A percentile compares a stretch with the other conserved stretches of the same genome.
Evolutionary conservation across 2,888 invertebrate genomes (phyloP).

Genomic region (Drosophila recens): DNA sequence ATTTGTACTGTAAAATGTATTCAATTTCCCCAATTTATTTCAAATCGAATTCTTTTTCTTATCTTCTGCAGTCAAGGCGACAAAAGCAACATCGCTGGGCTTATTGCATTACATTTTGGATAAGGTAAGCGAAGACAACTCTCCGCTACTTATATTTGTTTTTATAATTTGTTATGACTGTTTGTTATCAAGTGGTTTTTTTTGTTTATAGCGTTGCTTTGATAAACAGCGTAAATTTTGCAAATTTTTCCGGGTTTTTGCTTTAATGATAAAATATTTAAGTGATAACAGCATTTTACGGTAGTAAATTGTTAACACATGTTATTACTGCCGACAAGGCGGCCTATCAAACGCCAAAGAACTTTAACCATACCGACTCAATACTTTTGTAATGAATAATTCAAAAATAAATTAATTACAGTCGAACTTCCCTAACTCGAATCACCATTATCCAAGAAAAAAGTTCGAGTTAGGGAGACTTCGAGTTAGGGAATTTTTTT

Average conservation of each 20-base stretch:
- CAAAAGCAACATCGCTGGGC: conserved; percentile 28
- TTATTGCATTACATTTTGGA: conserved; percentile 35
- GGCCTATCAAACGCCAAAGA: no score
- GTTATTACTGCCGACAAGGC: not conserved
- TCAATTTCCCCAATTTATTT: not conserved
- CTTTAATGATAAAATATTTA: not conserved
- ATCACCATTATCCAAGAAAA: no score
- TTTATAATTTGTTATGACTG: not conserved
- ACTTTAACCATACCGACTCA: no score
- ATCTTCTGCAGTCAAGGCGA: conserved; percentile 42
- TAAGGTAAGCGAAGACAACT: conserved; percentile 45
- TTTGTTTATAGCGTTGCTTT: not conserved
- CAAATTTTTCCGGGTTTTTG: not conserved
- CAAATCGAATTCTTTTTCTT: conserved; percentile 34
- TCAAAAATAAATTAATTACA: no score
- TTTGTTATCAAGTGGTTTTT: conserved; percentile 9
- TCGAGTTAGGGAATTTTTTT: no score
- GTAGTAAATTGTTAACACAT: not conserved
- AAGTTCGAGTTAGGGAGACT: no score
- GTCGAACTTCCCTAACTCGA: no score
- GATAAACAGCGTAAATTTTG: not conserved
- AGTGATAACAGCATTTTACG: not conserved
- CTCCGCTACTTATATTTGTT: not conserved
- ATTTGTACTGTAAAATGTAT: no score
- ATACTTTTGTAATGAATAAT: no score